phyloP scores from a whole-genome alignment of 1,140 invertebrate genomes.

The Drosophila tropicalis region DNA sequence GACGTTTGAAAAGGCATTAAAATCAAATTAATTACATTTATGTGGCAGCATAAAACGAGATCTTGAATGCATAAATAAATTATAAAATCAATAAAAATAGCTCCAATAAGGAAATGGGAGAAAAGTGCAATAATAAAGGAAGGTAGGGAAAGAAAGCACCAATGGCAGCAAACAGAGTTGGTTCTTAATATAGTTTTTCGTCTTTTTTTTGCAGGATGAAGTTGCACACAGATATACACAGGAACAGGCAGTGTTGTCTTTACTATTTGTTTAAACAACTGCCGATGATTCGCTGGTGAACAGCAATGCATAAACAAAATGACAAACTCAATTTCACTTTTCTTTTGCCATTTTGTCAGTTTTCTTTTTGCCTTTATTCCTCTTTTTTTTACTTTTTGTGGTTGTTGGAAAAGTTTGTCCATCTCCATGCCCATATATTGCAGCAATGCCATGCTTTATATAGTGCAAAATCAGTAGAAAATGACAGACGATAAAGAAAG shows the following conservation, averaged over 20 bases:
- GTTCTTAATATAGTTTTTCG: background rate
- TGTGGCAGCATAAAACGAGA: conserved; percentile 47
- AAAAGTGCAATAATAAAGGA: conserved; percentile 17
- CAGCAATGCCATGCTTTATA: conserved; percentile 78
- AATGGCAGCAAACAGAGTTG: conserved; percentile 23
- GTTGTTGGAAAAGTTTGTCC: conserved; percentile 50
- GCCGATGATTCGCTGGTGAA: conserved; percentile 11
- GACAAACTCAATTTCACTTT: conserved; percentile 78
- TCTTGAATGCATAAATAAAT: conserved; percentile 74
- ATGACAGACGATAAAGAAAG: conserved; percentile 78
- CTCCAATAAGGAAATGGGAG: conserved; percentile 33
- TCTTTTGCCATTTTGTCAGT: conserved; percentile 30
- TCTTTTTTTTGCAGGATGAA: background rate
- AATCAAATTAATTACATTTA: conserved; percentile 80
- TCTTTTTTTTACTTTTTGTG: conserved; percentile 12
- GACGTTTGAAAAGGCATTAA: conserved; percentile 77
- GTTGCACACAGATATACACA: no score
- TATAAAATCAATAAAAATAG: conserved; percentile 79
- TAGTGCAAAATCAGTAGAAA: conserved; percentile 80
- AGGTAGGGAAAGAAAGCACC: conserved; percentile 4
- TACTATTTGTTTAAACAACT: background rate
- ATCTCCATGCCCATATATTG: conserved; percentile 58
- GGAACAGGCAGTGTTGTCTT: no score
- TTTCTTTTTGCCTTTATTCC: background rate
- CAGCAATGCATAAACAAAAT: conserved; percentile 58